Conservation (phyloP, 2,888 invertebrate species). For the Anthophora plumipes region DNA sequence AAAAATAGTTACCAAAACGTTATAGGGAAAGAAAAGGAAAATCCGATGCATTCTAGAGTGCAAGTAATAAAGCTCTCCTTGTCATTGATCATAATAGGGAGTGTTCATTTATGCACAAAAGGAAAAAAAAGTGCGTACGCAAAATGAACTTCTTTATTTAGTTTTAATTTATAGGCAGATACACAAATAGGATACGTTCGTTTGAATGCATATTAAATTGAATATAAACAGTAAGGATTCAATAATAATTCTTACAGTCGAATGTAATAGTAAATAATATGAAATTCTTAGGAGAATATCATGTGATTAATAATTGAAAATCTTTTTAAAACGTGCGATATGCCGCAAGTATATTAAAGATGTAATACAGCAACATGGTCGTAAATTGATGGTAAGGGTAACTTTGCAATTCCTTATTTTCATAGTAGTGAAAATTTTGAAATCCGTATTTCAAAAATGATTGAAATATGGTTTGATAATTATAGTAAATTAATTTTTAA, state of each 20-base stretch:
- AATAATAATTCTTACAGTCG: slow-evolving; percentile 27
- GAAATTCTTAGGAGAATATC: slow-evolving; percentile 42
- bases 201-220: slow-evolving; percentile 14
- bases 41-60: slow-evolving; percentile 31
- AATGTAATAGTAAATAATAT: slow-evolving; percentile 17
- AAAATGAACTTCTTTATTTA: slow-evolving; percentile 35
- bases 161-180: slow-evolving; percentile 22
- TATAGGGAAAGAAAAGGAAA: slow-evolving; percentile 32
- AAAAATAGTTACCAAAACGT: slow-evolving; percentile 70
- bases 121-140: slow-evolving; percentile 2
- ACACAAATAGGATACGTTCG: slow-evolving; percentile 6
- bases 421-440: slow-evolving; percentile 12
- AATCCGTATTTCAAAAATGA: too few relatives aligned
- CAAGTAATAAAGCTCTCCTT: slow-evolving; percentile 48
- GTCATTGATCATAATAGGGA: slow-evolving; percentile 20
- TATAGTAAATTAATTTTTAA: slow-evolving; percentile 9
- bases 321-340: slow-evolving; percentile 32
- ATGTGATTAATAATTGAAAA: slow-evolving; percentile 51
- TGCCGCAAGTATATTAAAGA: slow-evolving; percentile 33
- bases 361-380: slow-evolving; percentile 9
- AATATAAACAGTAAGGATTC: slow-evolving; percentile 8
- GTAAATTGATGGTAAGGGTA: slow-evolving; percentile 9
- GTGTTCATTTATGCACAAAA: slow-evolving; percentile 23
- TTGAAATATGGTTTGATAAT: slow-evolving; percentile 8
- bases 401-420: slow-evolving; percentile 25